A percentile compares a stretch with the other conserved stretches of the same genome.
Evolutionary conservation across 2,888 invertebrate genomes (phyloP).

Genomic region (Spilarctia lutea): DNA sequence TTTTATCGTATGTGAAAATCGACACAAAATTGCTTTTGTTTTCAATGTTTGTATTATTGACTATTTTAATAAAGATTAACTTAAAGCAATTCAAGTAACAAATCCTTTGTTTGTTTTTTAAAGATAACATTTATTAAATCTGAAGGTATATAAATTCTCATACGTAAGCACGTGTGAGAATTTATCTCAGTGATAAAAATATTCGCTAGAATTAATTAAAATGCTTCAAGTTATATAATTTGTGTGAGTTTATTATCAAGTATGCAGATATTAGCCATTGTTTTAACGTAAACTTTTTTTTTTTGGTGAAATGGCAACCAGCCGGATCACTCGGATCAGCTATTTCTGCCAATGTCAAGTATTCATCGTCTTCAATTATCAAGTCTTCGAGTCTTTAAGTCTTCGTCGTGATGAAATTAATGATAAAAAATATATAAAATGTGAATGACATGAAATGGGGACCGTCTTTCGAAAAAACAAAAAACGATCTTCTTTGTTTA

Average conservation of each 20-base stretch:
- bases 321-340: no score
- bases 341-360: no score
- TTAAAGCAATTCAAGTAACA: not conserved
- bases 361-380: no score
- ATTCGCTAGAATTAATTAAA: not conserved
- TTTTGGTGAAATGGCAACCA: no score
- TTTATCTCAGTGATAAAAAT: not conserved
- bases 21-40: not conserved
- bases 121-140: not conserved
- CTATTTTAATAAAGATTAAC: not conserved
- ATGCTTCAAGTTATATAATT: not conserved
- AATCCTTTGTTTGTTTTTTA: not conserved
- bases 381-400: no score
- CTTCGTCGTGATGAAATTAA: no score
- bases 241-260: not conserved
- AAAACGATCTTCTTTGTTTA: no score
- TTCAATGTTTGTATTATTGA: not conserved
- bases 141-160: not conserved
- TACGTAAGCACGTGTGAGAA: not conserved
- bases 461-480: no score
- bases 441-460: no score
- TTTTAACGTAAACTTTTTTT: no score
- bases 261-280: not conserved
- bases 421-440: no score
- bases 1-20: no score